Evolutionary conservation across 2,113 vertebrate genomes (phyloP).

Genomic region (Scomber japonicus): DNA sequence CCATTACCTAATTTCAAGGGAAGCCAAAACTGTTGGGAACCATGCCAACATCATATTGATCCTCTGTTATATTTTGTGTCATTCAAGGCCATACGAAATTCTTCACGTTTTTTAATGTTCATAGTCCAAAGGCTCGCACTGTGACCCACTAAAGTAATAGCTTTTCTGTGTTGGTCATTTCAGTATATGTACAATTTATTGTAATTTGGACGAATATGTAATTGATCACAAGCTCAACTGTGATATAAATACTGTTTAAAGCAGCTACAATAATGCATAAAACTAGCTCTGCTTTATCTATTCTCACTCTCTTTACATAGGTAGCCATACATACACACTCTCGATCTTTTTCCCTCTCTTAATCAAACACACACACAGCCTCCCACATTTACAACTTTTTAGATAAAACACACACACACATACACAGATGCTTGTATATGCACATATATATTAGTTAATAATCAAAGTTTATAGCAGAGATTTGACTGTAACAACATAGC

Average conservation of each 20-base stretch:
- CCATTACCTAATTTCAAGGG: too few relatives aligned
- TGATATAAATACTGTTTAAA: not conserved
- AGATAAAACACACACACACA: slow-evolving; percentile 7
- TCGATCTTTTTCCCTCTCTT: not conserved
- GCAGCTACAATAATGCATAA: not conserved
- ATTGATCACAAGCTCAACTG: not conserved
- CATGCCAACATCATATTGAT: not conserved
- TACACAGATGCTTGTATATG: not conserved
- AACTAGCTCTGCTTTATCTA: not conserved
- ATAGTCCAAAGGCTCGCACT: not conserved
- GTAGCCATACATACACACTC: not conserved
- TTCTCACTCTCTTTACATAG: not conserved
- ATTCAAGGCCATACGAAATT: not conserved
- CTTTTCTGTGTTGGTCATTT: not conserved
- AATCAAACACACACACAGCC: not conserved
- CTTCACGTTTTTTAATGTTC: not conserved
- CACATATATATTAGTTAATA: slow-evolving; percentile 50
- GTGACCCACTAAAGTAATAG: not conserved
- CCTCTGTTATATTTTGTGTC: too few relatives aligned
- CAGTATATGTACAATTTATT: not conserved
- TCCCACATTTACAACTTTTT: not conserved
- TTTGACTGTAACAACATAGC: slow-evolving; percentile 35
- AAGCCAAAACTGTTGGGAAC: too few relatives aligned
- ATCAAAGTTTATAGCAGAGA: slow-evolving; percentile 38
- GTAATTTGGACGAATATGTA: not conserved